A percentile compares a stretch with the other conserved stretches of the same genome.
Evolutionary conservation across 2,797 vertebrate genomes (phyloP).

Genomic region (Tamandua tetradactyla): DNA sequence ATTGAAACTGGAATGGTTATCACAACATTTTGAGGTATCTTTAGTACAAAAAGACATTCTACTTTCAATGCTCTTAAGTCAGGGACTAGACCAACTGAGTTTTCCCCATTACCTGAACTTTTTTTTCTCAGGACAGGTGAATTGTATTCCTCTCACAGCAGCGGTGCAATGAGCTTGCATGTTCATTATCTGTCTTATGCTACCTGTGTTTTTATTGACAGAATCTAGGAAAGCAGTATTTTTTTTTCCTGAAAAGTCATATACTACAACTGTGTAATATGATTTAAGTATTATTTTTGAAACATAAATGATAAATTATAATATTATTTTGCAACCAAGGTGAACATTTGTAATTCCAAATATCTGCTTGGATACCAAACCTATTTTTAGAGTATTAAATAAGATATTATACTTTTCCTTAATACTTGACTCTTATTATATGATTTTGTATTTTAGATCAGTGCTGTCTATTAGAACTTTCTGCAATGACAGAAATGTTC

Average conservation of each 20-base stretch:
- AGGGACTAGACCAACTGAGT: neutral
- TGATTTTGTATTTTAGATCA: neutral
- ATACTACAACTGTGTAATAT: neutral
- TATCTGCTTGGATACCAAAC: neutral
- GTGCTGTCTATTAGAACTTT: neutral
- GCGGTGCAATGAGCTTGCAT: neutral
- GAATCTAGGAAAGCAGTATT: neutral
- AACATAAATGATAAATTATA: neutral
- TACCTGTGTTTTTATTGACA: neutral
- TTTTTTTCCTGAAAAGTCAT: neutral
- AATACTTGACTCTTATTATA: neutral
- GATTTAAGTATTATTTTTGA: slow-evolving; percentile 15
- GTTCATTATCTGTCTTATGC: neutral
- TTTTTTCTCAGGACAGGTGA: neutral
- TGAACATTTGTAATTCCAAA: neutral
- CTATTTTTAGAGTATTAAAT: neutral
- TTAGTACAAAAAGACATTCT: neutral
- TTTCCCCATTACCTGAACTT: neutral
- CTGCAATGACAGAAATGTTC: neutral
- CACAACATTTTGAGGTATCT: neutral
- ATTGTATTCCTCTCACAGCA: slow-evolving; percentile 37
- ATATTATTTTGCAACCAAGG: neutral
- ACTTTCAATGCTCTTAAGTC: neutral
- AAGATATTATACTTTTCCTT: neutral
- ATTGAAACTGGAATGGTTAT: neutral